Conservation (phyloP, 2,888 invertebrate genomes). For the Rhopalosiphum nymphaeae region DNA sequence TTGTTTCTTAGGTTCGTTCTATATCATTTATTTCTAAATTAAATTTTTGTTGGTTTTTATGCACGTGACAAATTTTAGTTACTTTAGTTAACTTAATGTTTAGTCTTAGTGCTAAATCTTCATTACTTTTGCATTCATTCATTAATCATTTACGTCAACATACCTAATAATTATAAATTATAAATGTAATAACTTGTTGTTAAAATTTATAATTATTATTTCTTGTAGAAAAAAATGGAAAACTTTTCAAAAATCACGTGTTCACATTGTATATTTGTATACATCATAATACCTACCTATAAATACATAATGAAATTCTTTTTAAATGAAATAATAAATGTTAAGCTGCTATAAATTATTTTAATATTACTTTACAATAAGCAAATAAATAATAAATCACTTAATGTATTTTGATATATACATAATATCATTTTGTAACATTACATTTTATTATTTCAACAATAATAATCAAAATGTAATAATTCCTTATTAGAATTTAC, state of each 20-base stretch:
- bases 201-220: background rate
- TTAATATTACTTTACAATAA: no score
- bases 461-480: background rate
- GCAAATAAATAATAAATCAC: background rate
- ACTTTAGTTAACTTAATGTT: background rate
- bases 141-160: background rate
- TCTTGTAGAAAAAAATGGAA: background rate
- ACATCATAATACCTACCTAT: background rate
- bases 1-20: background rate
- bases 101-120: slow-evolving; percentile 8
- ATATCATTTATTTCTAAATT: background rate
- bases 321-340: background rate
- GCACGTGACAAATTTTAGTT: background rate
- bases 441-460: background rate
- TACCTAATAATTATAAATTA: background rate
- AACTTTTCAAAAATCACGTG: background rate
- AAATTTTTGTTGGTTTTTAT: background rate
- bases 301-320: background rate
- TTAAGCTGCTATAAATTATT: no score
- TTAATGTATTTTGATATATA: no score
- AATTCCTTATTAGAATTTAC: background rate
- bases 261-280: background rate
- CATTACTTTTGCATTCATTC: slow-evolving; percentile 4
- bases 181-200: background rate
- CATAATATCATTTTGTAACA: background rate